Conservation (phyloP, 2,797 vertebrate species). For the Peromyscus eremicus region DNA sequence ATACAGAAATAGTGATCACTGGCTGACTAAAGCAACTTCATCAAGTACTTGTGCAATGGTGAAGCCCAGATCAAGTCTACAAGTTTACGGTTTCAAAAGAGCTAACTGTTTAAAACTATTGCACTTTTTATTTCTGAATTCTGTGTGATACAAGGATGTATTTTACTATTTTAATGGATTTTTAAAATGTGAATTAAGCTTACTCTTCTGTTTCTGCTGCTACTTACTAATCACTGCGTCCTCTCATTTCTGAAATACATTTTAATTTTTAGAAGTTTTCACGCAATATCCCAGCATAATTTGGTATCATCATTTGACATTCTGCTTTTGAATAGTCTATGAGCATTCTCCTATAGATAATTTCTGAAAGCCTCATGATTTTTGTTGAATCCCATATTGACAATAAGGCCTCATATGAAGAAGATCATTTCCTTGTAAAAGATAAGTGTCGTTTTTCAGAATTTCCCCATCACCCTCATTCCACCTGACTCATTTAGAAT, state of each 20-base stretch:
- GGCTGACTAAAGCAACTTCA: neutral
- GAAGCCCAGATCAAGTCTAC: neutral
- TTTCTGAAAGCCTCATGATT: neutral
- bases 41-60: neutral
- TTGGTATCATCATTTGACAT: neutral
- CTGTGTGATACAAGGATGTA: neutral
- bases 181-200: neutral
- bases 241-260: neutral
- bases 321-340: conserved; percentile 52
- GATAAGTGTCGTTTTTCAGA: neutral
- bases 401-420: neutral
- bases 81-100: neutral
- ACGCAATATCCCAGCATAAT: neutral
- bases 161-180: neutral
- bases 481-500: neutral
- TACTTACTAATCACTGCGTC: neutral
- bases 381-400: neutral
- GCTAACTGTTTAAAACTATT: neutral
- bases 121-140: neutral
- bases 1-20: neutral
- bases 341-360: conserved; percentile 35
- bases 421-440: neutral
- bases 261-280: neutral
- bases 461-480: neutral
- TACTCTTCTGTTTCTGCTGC: conserved; percentile 46